Conservation (phyloP, 2,797 vertebrate species). For the Hypotaenidia okinawae region DNA sequence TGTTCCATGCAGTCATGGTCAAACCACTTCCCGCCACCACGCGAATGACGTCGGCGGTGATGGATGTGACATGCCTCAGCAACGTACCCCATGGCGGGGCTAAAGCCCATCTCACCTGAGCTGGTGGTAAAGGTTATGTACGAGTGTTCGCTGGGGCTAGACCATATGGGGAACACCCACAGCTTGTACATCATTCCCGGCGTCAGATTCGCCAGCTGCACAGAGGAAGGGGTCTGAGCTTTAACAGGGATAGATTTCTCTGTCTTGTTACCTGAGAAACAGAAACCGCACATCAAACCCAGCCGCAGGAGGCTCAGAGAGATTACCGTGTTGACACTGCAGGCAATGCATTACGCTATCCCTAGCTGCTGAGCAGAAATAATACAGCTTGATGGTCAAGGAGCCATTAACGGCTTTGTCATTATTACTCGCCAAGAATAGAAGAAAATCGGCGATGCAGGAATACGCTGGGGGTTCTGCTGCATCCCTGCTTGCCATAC, state of each 20-base stretch:
- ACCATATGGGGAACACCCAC: constrained; percentile 93
- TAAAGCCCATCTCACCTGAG: constrained; percentile 90
- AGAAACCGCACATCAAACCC: constrained; percentile 90
- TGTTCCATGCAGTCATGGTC: constrained; percentile 49
- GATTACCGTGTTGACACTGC: background rate
- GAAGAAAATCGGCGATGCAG: background rate
- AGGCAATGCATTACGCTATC: background rate
- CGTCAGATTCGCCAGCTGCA: constrained; percentile 91
- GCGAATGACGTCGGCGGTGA: background rate
- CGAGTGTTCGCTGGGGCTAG: constrained; percentile 89
- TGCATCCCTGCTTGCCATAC: background rate
- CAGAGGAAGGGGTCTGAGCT: constrained; percentile 81
- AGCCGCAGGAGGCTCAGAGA: constrained; percentile 8
- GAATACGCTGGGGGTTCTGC: background rate
- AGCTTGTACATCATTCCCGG: constrained; percentile 92
- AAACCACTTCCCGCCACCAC: constrained; percentile 19
- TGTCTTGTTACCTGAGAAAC: constrained; percentile 93
- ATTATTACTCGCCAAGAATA: background rate
- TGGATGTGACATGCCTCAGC: constrained; percentile 36
- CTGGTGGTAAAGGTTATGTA: constrained; percentile 93
- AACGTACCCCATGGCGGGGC: constrained; percentile 49
- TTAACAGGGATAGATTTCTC: constrained; percentile 86
- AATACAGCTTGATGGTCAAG: background rate
- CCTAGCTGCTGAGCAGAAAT: background rate
- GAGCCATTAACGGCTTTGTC: background rate